Evolutionary conservation across 2,888 invertebrate species (phyloP).

Genomic region (Zhuqinia jingwanae): DNA sequence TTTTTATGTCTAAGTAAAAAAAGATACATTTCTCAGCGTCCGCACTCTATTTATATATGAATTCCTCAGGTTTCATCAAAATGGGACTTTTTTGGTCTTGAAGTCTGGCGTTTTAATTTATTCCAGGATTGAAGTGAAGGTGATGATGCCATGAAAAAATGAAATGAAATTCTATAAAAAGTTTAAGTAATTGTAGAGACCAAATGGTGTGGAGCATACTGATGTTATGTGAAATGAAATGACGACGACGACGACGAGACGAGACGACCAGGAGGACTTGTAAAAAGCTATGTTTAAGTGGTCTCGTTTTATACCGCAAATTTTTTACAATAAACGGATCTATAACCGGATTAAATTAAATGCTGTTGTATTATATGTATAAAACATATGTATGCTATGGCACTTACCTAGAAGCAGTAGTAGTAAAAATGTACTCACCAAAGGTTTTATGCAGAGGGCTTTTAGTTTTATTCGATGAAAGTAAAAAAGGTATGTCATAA

Average conservation of each 20-base stretch:
- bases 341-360: slow-evolving; percentile 59
- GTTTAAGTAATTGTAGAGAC: slow-evolving; percentile 55
- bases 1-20: not conserved
- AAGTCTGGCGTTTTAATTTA: slow-evolving; percentile 57
- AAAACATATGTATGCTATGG: not conserved
- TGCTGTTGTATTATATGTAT: slow-evolving; percentile 30
- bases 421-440: slow-evolving; percentile 3
- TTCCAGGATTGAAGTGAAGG: slow-evolving; percentile 48
- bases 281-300: slow-evolving; percentile 5
- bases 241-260: too few relatives aligned
- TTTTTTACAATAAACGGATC: slow-evolving; percentile 60
- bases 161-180: slow-evolving; percentile 52
- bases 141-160: slow-evolving; percentile 65
- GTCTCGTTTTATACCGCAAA: slow-evolving; percentile 50
- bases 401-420: not conserved
- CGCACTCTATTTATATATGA: not conserved
- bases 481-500: slow-evolving; percentile 29
- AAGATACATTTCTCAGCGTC: not conserved
- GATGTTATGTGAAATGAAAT: not conserved
- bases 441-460: slow-evolving; percentile 1
- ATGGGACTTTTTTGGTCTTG: not conserved
- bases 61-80: not conserved
- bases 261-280: not conserved
- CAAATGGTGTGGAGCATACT: slow-evolving; percentile 39
- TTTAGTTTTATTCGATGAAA: slow-evolving; percentile 28